These are phyloP conservation scores for Pocillopora grandis DNA, from an alignment of 92 coral and sea anemone genomes.

Conservation along the genomic window DNA sequence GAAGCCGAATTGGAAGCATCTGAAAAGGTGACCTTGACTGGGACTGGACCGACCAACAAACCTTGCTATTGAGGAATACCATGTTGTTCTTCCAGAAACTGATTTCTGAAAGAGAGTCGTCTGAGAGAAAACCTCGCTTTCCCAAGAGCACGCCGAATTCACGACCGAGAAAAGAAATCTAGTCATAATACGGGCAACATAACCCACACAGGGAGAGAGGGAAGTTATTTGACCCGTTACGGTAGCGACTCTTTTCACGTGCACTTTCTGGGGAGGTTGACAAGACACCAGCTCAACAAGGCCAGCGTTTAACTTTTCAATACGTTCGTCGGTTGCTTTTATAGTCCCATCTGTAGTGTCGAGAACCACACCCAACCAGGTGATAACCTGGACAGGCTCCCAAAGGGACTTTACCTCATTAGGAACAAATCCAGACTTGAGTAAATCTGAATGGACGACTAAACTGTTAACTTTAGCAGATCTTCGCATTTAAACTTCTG, in stretches of 20 bases:
- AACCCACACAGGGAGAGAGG: conserved; percentile 20
- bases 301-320: conserved; percentile 25
- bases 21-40: neutral
- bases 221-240: conserved; percentile 38
- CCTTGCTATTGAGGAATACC: conserved; percentile 11
- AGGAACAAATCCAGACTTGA: neutral
- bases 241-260: conserved; percentile 4
- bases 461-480: neutral
- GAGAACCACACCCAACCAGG: conserved; percentile 40
- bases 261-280: conserved; percentile 17
- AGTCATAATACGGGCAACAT: conserved; percentile 23
- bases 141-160: conserved; percentile 24
- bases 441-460: too few relatives aligned
- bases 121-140: conserved; percentile 11
- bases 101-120: conserved; percentile 23
- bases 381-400: neutral
- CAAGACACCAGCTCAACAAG: conserved; percentile 23
- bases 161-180: conserved; percentile 28
- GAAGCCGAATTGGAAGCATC: neutral
- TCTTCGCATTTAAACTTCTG: too few relatives aligned
- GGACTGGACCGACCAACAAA: neutral
- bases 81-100: conserved; percentile 38
- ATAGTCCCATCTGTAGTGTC: conserved; percentile 20
- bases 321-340: conserved; percentile 29
- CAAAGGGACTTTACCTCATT: neutral